These are phyloP conservation scores for Etheostoma spectabile DNA, from an alignment of 2,113 vertebrate species.

Conservation along the genomic window DNA sequence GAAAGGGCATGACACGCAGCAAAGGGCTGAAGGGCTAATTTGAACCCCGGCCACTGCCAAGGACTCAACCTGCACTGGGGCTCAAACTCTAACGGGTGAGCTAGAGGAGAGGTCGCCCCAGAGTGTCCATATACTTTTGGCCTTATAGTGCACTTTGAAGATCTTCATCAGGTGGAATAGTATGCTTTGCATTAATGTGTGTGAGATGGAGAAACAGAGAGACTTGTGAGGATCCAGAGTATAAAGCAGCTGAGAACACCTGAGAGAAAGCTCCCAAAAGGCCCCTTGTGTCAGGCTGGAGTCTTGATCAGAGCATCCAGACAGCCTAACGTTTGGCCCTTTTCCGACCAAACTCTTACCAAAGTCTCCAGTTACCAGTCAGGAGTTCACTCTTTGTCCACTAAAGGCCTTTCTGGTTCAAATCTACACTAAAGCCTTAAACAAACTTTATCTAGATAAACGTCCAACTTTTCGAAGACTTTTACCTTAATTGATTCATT, in stretches of 20 bases:
- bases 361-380: constrained; percentile 68
- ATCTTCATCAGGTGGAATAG: background rate
- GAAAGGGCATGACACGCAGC: too few species aligned
- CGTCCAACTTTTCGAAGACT: constrained; percentile 45
- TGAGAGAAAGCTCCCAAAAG: background rate
- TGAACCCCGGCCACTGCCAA: too few species aligned
- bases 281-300: background rate
- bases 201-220: constrained; percentile 28
- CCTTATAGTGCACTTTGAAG: background rate
- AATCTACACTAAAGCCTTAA: constrained; percentile 39
- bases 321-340: constrained; percentile 50
- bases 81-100: too few species aligned
- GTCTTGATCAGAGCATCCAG: constrained; percentile 12
- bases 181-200: constrained; percentile 1
- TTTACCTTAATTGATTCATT: constrained; percentile 56
- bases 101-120: too few species aligned
- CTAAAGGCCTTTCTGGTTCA: constrained; percentile 40
- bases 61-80: too few species aligned
- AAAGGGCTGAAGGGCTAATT: too few species aligned
- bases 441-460: constrained; percentile 52
- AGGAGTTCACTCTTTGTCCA: constrained; percentile 74
- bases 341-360: constrained; percentile 55
- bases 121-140: constrained; percentile 12
- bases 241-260: constrained; percentile 18
- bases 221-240: background rate